These are phyloP conservation scores for Maniola jurtina DNA, from an alignment of 1,140 invertebrate genomes.

Conservation along the genomic window DNA sequence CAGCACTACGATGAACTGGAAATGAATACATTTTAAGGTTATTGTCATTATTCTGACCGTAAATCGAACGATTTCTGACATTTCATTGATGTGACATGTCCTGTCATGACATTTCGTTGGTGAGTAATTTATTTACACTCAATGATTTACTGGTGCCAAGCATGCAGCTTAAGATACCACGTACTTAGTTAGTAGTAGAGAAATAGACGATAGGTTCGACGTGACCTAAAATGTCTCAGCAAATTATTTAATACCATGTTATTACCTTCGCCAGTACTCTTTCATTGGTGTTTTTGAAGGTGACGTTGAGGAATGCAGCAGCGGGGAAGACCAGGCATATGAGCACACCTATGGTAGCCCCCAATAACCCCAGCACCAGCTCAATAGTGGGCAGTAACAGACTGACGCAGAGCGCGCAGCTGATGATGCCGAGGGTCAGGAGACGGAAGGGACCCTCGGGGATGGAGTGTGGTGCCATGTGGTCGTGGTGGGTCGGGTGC, in stretches of 20 bases:
- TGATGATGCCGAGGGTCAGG: constrained; percentile 88
- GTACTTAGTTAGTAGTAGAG: too few species aligned
- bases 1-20: constrained; percentile 85
- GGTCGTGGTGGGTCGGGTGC: constrained; percentile 23
- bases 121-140: too few species aligned
- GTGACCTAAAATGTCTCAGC: background rate
- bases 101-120: too few species aligned
- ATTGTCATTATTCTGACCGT: background rate
- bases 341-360: constrained; percentile 96
- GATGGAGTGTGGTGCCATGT: constrained; percentile 79
- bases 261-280: constrained; percentile 83
- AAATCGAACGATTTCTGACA: background rate
- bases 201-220: background rate
- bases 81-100: background rate
- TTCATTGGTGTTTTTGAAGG: constrained; percentile 87
- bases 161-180: too few species aligned
- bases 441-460: constrained; percentile 88
- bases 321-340: constrained; percentile 96
- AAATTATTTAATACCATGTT: background rate
- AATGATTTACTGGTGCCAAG: too few species aligned
- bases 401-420: constrained; percentile 86
- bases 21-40: constrained; percentile 24
- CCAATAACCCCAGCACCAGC: constrained; percentile 93
- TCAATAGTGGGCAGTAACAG: constrained; percentile 93
- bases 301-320: constrained; percentile 85